Percentiles rank a stretch among this genome's conserved stretches.
These are phyloP conservation scores for Cyprinodon tularosa DNA, from an alignment of 2,113 vertebrate genomes.

Conservation along the genomic window DNA sequence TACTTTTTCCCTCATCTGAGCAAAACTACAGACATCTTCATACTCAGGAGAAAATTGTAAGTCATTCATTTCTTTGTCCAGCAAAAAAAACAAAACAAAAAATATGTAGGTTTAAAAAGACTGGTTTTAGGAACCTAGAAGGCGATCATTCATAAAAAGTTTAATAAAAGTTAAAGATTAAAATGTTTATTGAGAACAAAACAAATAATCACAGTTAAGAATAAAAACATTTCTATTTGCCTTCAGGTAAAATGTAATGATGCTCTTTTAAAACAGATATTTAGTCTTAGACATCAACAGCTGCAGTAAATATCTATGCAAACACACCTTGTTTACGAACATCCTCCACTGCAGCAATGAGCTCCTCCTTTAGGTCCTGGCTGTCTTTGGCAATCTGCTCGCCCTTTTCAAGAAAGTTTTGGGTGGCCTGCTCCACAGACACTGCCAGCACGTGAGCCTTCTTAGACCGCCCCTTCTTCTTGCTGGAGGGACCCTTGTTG, in stretches of 20 bases:
- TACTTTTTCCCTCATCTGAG: background rate
- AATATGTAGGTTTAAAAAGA: too few relatives aligned
- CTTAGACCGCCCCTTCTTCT: conserved; percentile 99
- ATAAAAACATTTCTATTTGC: background rate
- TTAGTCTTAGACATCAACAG: background rate
- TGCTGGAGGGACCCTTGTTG: conserved; percentile 96
- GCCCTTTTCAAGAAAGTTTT: conserved; percentile 97
- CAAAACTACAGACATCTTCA: background rate
- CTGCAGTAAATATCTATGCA: background rate
- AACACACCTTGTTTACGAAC: conserved; percentile 95
- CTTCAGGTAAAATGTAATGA: too few relatives aligned
- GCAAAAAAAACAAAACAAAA: background rate
- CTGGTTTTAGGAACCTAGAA: too few relatives aligned
- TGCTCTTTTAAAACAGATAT: background rate
- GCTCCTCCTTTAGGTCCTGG: conserved; percentile 95
- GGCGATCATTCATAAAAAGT: too few relatives aligned
- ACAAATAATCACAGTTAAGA: background rate
- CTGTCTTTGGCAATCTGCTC: conserved; percentile 98
- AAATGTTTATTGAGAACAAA: background rate
- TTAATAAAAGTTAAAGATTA: too few relatives aligned
- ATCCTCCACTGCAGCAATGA: conserved; percentile 94
- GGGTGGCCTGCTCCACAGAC: conserved; percentile 96
- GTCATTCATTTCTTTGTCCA: background rate
- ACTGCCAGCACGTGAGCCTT: conserved; percentile 97
- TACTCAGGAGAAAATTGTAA: background rate